Evolutionary conservation across 2,888 invertebrate species (phyloP), one percentile per base, ranked within the genome.

Genomic region (Himalopsyche anomala): DNA sequence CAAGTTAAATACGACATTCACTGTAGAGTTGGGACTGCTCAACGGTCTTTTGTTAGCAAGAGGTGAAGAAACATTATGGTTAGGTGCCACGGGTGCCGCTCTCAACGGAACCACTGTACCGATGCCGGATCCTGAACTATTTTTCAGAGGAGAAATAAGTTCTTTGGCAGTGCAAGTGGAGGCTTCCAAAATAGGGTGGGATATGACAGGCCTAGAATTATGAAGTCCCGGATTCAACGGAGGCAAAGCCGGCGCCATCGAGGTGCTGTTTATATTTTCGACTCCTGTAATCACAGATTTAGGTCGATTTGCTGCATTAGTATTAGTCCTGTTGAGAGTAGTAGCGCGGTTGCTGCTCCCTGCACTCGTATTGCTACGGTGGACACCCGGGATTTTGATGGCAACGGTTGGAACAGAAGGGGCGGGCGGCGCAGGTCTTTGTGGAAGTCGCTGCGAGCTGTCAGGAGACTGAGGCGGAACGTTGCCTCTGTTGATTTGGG

Each of bases 151-250:
- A 0, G 95, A 94, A 80, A 95, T 94, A 11, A 96, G 90, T 89
- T 96, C 96, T 89, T 96, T 95, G 0, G 96, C 96, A 0, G 96
- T 95, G 89, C 96, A 96, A 0, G 97, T 97, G 0, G 97, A 97
- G 4, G 96, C 95, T 91, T 97, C 96, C 83, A 97, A 91, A 82
- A 97, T 96, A 0, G 97, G 97, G 88, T 95, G 95, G 9, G 97
- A 97, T 89, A 97, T 97, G 12, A 96, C 94, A 0, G 97, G 97
- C 89, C 97, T 93, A 0, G 95, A 94, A 55, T 92, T 93, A 11
- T 83, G 84, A 74, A 94, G 93, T 5, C 94, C 94, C 0, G 94
- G 94, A 91, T 95, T 95, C 28, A 94, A 92, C 0, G 96, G 95
- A 0, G 96, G 95, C 88, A 95, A 92, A 0, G 94, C 94, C 0